phyloP scores from a whole-genome alignment of 1,140 invertebrate genomes.

The Orius insidiosus region DNA sequence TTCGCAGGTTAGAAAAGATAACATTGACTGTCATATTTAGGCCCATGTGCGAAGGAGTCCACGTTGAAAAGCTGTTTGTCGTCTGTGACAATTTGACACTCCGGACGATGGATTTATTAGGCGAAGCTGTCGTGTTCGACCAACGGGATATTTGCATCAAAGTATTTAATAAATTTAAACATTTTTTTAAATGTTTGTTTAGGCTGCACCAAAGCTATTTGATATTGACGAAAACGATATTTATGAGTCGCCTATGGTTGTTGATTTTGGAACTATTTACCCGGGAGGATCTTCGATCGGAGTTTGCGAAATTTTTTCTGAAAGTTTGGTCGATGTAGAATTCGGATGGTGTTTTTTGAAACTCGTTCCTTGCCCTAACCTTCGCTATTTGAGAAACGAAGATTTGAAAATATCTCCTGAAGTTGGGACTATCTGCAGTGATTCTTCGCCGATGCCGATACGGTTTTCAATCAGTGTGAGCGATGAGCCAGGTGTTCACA shows the following conservation, averaged over 20 bases:
- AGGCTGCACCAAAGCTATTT: neutral
- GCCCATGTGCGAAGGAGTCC: neutral
- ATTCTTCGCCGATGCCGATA: no score
- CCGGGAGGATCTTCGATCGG: no score
- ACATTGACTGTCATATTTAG: neutral
- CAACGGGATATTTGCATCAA: neutral
- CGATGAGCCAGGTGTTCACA: no score
- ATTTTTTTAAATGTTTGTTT: neutral
- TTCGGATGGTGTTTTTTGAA: neutral
- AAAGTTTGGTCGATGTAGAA: constrained; percentile 4
- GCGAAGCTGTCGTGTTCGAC: constrained; percentile 6
- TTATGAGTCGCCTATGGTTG: neutral
- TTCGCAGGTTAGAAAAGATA: neutral
- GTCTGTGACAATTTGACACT: constrained; percentile 5
- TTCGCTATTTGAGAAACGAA: no score
- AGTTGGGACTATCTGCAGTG: no score
- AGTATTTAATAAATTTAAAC: neutral
- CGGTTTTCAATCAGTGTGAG: no score
- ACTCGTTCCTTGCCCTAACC: neutral
- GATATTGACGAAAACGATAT: constrained; percentile 2
- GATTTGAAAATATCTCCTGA: no score
- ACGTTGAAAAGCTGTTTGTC: constrained; percentile 3
- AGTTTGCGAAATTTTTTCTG: no score
- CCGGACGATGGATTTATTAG: neutral
- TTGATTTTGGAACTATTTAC: constrained; percentile 4